Evolutionary conservation across 2,888 invertebrate species (phyloP).

Genomic region (Polylopha cassiicola): DNA sequence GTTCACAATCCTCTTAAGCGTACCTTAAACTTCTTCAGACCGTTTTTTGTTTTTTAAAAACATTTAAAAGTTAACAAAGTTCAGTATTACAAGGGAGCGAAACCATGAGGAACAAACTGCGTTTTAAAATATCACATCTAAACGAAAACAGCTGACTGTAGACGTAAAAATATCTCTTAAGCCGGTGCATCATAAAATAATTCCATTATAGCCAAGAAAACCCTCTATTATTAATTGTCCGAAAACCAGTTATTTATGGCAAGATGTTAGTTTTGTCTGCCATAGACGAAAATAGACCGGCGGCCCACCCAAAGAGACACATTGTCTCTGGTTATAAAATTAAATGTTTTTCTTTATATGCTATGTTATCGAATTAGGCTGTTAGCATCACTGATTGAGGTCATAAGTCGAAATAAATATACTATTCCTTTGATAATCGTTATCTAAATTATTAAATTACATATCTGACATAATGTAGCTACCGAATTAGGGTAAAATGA

Average conservation of each 20-base stretch:
- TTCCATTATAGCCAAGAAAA: conserved; percentile 52
- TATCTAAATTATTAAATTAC: not conserved
- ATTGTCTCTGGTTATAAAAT: conserved; percentile 52
- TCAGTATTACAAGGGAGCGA: too few species aligned
- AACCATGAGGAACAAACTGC: too few species aligned
- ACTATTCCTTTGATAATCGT: conserved; percentile 7
- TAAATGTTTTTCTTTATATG: conserved; percentile 54
- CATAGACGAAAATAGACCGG: conserved; percentile 55
- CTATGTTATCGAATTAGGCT: conserved; percentile 43
- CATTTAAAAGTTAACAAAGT: too few species aligned
- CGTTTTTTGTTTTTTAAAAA: too few species aligned
- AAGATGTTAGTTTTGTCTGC: conserved; percentile 55
- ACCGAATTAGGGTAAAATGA: too few species aligned
- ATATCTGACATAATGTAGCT: too few species aligned
- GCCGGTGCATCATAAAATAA: conserved; percentile 18
- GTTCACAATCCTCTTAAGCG: too few species aligned
- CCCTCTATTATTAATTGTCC: conserved; percentile 67
- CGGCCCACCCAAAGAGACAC: conserved; percentile 61
- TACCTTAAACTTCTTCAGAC: too few species aligned
- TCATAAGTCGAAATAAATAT: conserved; percentile 19
- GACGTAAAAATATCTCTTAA: too few species aligned
- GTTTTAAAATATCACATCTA: too few species aligned
- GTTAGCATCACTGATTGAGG: conserved; percentile 39
- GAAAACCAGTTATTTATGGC: conserved; percentile 68
- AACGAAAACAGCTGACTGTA: too few species aligned